Evolutionary conservation across 2,113 vertebrate species (phyloP), one percentile per base, ranked within the genome.

Genomic region (Ivindomyrus marchei): DNA sequence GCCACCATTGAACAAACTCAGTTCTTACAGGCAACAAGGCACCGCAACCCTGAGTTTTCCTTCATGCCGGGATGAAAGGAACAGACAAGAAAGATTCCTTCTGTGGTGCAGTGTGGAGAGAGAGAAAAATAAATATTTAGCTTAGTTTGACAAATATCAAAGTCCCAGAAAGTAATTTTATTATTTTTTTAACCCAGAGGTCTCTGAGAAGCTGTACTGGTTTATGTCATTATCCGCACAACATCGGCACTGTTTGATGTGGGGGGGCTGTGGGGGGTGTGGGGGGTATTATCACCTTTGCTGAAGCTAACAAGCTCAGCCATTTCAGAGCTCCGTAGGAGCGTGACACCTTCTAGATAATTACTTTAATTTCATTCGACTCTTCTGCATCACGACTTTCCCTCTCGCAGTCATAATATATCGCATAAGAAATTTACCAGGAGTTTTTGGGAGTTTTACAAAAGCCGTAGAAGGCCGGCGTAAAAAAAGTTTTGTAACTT

Each of bases 221-320:
- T 52, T 39, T 58, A 31, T 45, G 50, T 89, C 66, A 49, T 49
- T 50, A 74, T 77, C 53, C n/a, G 15, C 46, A 74, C 58, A 70
- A 27, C 88, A 85, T 89, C 13, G 85, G 39, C 3, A 52, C 50
- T 36, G 27, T 85, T 62, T 89, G 80, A 85, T 85, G 80, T 89
- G 80, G 21, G 36, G 31, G 31, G 27, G 66, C 3, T 1, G 9
- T 11, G 27, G 58, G 80, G 36, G 31, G 31, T 4, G 17, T 39
- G 27, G 56, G 56, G 21, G 56, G 6, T 3, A n/a, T 62, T 62
- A n/a, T 62, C 56, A 62, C 56, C 56, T 62, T 62, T 62, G 56
- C 56, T 62, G 56, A 62, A 62, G 56, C 53, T 24, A 56, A 56
- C 53, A 56, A 56, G 53, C 24, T 62, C 21, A 62, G 56, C 56